These are phyloP conservation scores for Cosmia pyralina DNA, from an alignment of 2,888 invertebrate genomes.

Conservation along the genomic window DNA sequence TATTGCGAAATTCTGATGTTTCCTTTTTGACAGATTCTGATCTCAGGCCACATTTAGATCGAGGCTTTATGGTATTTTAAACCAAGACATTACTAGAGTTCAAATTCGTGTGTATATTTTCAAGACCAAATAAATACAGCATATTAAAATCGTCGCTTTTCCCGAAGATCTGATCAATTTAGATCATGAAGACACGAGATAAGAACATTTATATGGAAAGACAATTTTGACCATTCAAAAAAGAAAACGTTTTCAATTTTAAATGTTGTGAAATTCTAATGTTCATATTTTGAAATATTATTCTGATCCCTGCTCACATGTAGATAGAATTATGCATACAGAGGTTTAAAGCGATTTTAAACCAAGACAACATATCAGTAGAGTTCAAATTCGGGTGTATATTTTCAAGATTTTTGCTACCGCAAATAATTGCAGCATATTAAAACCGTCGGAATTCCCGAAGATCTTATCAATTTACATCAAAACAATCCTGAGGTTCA, in stretches of 20 bases:
- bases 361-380: not conserved
- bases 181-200: not conserved
- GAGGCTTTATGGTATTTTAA: no score
- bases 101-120: no score
- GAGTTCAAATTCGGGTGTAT: not conserved
- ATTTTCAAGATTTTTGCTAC: not conserved
- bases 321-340: not conserved
- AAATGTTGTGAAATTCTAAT: no score
- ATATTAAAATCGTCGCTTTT: no score
- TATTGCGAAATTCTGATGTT: no score
- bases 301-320: not conserved
- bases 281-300: not conserved
- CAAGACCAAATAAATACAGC: no score
- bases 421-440: not conserved
- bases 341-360: not conserved
- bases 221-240: not conserved
- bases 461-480: not conserved
- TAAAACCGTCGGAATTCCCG: not conserved
- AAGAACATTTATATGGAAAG: not conserved
- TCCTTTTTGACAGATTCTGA: no score
- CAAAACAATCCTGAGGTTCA: slow-evolving; percentile 15
- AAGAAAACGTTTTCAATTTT: not conserved
- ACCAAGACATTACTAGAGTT: no score
- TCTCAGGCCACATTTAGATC: no score
- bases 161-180: no score